Evolutionary conservation across 1,140 invertebrate species (phyloP), one percentile per base, ranked within the genome.

Genomic region (Halotydeus destructor): DNA sequence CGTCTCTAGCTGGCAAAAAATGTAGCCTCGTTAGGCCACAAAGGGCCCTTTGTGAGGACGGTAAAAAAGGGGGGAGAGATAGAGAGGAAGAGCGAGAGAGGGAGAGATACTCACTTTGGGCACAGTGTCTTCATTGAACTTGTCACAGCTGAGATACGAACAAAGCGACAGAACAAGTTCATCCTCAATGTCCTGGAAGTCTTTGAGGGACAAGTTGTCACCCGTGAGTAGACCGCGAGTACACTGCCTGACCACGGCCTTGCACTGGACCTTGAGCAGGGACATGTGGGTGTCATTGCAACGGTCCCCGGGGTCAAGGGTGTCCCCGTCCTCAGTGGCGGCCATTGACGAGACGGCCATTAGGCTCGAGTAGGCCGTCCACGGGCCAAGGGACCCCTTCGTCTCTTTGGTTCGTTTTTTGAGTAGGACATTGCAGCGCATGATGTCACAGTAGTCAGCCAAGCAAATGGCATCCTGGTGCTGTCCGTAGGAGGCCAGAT

Each of bases 391-490:
- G n/a, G n/a, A n/a, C n/a, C n/a, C n/a, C n/a, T n/a, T n/a, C n/a
- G n/a, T n/a, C n/a, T n/a, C n/a, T n/a, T n/a, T n/a, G n/a, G n/a
- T n/a, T n/a, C n/a, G n/a, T n/a, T n/a, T n/a, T n/a, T n/a, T n/a
- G n/a, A 26, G 24, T 3, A 85, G 62, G 12, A 91, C 78, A 55
- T 88, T 79, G 61, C 84, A 93, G 45, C 86, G 69, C 74, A 89
- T 85, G 48, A 91, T 80, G 61, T 91, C 84, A 67, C 85, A 93
- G 57, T 79, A 89, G 57, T 89, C 82, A 31, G 82, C 79, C 47
- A 89, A 64, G 58, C 85, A 91, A 49, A 89, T 75, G 36, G 80
- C 74, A 56, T 86, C 80, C 61, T 84, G 77, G 28, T 73, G 77
- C 81, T 88, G 53, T n/a, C n/a, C n/a, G n/a, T n/a, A n/a, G n/a